A percentile compares a stretch with the other conserved stretches of the same genome.
Evolutionary conservation across 2,888 invertebrate genomes (phyloP).

Genomic region (Ennomos quercinarius): DNA sequence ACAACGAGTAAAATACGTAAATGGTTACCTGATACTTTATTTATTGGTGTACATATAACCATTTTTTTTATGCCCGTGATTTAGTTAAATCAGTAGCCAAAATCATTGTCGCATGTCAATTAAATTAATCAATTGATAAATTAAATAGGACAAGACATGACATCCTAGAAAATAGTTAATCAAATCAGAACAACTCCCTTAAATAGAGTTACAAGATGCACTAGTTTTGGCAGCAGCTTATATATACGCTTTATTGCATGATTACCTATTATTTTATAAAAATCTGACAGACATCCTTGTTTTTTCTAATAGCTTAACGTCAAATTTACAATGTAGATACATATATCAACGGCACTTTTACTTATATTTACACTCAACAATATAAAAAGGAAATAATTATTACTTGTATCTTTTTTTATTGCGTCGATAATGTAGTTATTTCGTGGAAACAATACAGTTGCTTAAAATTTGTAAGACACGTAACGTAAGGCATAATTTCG

Average conservation of each 20-base stretch:
- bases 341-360: conserved; percentile 15
- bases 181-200: conserved; percentile 19
- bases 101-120: conserved; percentile 43
- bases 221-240: conserved; percentile 55
- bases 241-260: conserved; percentile 44
- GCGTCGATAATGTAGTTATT: conserved; percentile 2
- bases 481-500: background rate
- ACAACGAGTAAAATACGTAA: conserved; percentile 18
- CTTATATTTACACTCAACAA: conserved; percentile 4
- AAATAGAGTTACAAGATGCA: conserved; percentile 35
- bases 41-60: conserved; percentile 21
- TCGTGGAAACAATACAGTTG: conserved; percentile 2
- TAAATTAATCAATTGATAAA: conserved; percentile 26
- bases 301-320: conserved; percentile 5
- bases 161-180: conserved; percentile 27
- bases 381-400: background rate
- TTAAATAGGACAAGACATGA: conserved; percentile 17
- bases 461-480: conserved; percentile 7
- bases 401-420: background rate
- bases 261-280: conserved; percentile 53
- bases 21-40: conserved; percentile 16
- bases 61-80: conserved; percentile 25
- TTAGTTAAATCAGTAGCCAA: conserved; percentile 27
- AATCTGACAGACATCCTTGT: conserved; percentile 11
- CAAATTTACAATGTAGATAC: conserved; percentile 19